phyloP scores from a whole-genome alignment of 2,888 invertebrate genomes.

The Xestoiulus laeticollis region DNA sequence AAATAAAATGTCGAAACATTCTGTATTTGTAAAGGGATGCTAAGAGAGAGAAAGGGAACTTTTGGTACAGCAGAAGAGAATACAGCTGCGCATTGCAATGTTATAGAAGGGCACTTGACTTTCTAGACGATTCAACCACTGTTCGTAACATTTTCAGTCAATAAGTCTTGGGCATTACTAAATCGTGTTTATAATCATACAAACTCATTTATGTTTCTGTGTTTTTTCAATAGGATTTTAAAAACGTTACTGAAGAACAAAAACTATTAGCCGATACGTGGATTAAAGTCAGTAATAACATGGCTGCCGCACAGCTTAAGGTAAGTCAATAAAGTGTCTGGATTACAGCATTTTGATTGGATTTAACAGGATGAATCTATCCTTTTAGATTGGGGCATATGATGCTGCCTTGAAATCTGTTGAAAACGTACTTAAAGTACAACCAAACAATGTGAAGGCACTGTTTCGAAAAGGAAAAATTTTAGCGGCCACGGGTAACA shows the following conservation, averaged over 20 bases:
- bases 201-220: neutral
- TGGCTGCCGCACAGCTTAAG: conserved; percentile 92
- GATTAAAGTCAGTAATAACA: conserved; percentile 86
- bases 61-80: conserved; percentile 87
- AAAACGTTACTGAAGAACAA: conserved; percentile 31
- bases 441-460: conserved; percentile 90
- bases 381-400: conserved; percentile 73
- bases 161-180: no score
- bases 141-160: conserved; percentile 51
- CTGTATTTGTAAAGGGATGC: conserved; percentile 66
- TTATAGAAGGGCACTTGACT: conserved; percentile 85
- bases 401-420: conserved; percentile 86
- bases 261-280: conserved; percentile 71
- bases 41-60: conserved; percentile 88
- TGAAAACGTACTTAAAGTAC: conserved; percentile 81
- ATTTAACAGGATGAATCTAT: neutral
- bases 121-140: conserved; percentile 69
- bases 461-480: conserved; percentile 85
- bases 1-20: neutral
- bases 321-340: conserved; percentile 59
- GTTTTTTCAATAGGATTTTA: conserved; percentile 19
- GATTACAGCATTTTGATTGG: neutral
- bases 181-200: neutral
- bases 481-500: conserved; percentile 74
- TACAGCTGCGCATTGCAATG: conserved; percentile 83